phyloP scores from a whole-genome alignment of 2,113 vertebrate species.

The Notiomystis cincta region DNA sequence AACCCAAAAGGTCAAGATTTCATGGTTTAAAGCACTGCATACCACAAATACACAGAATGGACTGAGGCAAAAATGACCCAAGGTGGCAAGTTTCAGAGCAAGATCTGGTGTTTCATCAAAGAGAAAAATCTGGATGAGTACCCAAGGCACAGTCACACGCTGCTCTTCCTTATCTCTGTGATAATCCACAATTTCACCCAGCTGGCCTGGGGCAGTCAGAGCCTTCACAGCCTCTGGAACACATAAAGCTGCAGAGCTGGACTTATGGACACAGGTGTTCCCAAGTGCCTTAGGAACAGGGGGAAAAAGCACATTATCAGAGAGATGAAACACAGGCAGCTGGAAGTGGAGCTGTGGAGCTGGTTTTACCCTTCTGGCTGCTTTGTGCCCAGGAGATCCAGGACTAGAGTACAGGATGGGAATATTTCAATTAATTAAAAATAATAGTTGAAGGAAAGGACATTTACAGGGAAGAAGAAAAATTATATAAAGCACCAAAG shows the following conservation, averaged over 20 bases:
- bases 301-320: neutral
- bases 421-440: neutral
- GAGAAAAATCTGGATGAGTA: neutral
- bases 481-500: neutral
- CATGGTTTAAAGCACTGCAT: neutral
- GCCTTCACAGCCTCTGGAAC: neutral
- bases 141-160: accelerated
- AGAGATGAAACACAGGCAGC: neutral
- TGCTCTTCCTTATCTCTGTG: accelerated
- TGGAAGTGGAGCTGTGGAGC: neutral
- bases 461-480: neutral
- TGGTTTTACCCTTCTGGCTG: neutral
- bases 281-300: neutral
- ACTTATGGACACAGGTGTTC: neutral
- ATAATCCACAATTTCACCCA: neutral
- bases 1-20: neutral
- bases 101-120: neutral
- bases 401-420: neutral
- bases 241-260: neutral
- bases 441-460: neutral
- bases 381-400: neutral
- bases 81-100: neutral
- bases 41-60: neutral
- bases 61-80: neutral
- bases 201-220: neutral